Conservation (phyloP, 2,113 vertebrate genomes). For the Lasiurus cinereus region DNA sequence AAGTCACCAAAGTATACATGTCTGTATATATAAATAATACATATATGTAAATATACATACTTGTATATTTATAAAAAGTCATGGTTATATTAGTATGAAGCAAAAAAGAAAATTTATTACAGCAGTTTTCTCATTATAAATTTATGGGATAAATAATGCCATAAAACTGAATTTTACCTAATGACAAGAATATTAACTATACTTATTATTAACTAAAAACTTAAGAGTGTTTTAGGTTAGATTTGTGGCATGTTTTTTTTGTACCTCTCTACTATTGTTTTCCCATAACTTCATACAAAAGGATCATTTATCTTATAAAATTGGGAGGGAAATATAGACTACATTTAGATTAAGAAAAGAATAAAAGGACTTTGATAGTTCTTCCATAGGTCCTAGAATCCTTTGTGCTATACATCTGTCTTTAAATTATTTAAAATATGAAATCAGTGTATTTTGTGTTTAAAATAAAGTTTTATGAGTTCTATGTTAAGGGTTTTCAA, state of each 20-base stretch:
- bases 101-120: constrained; percentile 17
- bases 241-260: constrained; percentile 15
- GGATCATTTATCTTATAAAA: constrained; percentile 46
- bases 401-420: neutral
- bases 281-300: constrained; percentile 50
- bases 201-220: constrained; percentile 55
- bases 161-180: constrained; percentile 48
- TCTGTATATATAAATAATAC: constrained; percentile 1
- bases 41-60: neutral
- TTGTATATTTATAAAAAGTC: neutral
- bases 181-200: neutral
- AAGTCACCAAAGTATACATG: constrained; percentile 12
- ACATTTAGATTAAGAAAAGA: neutral
- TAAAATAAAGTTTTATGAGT: constrained; percentile 47
- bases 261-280: neutral
- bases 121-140: constrained; percentile 45
- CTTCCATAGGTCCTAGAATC: neutral
- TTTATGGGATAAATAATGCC: constrained; percentile 10
- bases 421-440: constrained; percentile 64
- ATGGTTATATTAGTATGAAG: neutral
- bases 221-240: neutral
- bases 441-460: constrained; percentile 59
- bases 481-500: constrained; percentile 29
- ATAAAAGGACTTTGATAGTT: neutral
- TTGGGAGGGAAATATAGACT: neutral